Base-by-base conservation (phyloP, 2,113 vertebrate genomes). In the Guaruba guarouba region DNA sequence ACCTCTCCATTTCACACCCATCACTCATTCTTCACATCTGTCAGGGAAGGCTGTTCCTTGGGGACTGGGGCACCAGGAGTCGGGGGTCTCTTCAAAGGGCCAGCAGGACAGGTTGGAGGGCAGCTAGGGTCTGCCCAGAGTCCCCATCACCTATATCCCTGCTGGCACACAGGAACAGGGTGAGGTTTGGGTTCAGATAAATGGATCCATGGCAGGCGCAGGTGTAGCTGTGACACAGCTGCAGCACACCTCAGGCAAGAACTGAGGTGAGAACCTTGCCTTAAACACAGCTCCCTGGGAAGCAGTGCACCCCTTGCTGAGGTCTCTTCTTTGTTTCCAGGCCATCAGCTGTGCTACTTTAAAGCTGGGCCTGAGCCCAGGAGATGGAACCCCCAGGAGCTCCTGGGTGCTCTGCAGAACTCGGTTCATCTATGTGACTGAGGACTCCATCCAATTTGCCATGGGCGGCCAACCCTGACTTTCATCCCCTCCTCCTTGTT, bases 11-110 rank as follows among this genome's bases (percentile, higher is more conserved):
- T 73, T 79, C 79, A 63, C 15, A 63, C 37, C 10, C 0, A 0
- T 41, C 61, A 67, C 37, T 39, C 29, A 20, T 24, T 67, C 35
- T 62, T 59, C 33, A 51, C 20, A 11, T 11, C 19, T 51, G 5
- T 27, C 5, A 57, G 69, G 49, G 7, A 92, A 46, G 44, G 64
- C 29, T 41, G 27, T 62, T 85, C 46, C 54, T 49, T 62, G 48
- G 59, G 63, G 20, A 81, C 2, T 5, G 11, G 17, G 23, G n/a
- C 9, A 5, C 20, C 6, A 5, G 61, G 62, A 83, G 11, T 6
- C 0, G 17, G 14, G 15, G 1, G 3, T 73, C 35, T 73, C 44
- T 19, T 49, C 1, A 2, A 1, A 1, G n/a, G 54, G 17, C 33
- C 5, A 12, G 24, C 55, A 35, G 17, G 23, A 33, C 48, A 49